Percentiles rank a stretch among this genome's conserved stretches.
phyloP scores from a whole-genome alignment of 2,797 vertebrate genomes.

The Vireo griseus region DNA sequence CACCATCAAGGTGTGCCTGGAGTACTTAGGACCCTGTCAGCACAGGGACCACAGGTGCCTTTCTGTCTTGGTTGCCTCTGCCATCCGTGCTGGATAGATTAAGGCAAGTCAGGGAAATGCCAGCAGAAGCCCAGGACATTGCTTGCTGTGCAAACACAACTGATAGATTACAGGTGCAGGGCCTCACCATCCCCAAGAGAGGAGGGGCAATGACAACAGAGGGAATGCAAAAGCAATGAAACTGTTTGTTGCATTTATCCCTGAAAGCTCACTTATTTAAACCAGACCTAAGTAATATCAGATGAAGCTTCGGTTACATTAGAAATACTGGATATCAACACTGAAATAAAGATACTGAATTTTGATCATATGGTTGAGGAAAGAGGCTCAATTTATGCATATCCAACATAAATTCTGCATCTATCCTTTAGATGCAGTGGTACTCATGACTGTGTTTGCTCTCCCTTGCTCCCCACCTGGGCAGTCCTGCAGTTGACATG shows the following conservation, averaged over 20 bases:
- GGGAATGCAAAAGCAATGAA: not conserved
- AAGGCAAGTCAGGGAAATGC: not conserved
- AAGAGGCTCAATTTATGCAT: not conserved
- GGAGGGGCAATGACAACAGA: not conserved
- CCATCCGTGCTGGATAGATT: not conserved
- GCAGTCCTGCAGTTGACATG: not conserved
- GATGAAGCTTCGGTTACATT: not conserved
- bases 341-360: not conserved
- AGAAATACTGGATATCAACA: rapidly evolving
- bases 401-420: not conserved
- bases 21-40: not conserved
- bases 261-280: not conserved
- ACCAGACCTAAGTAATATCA: not conserved
- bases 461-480: not conserved
- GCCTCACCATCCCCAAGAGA: not conserved
- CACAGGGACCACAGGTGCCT: not conserved
- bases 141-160: not conserved
- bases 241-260: not conserved
- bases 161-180: not conserved
- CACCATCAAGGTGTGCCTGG: not conserved
- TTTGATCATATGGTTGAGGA: not conserved
- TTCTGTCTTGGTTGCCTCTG: not conserved
- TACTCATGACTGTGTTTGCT: not conserved
- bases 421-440: not conserved
- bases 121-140: not conserved